Evolutionary conservation across 2,113 vertebrate species (phyloP).

Genomic region (Notarius lentiginosus): DNA sequence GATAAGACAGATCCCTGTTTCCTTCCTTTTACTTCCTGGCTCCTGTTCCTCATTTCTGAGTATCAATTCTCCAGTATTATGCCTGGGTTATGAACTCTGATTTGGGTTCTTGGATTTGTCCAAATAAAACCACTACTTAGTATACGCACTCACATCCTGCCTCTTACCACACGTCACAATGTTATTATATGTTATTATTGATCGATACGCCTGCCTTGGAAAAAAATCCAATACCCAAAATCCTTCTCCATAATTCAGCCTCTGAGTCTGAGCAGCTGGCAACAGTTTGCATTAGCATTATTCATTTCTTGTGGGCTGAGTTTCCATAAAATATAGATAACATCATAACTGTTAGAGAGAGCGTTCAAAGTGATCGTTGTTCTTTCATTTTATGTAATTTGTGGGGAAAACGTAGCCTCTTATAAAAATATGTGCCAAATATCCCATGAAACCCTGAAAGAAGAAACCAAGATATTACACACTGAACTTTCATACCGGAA

Average conservation of each 20-base stretch:
- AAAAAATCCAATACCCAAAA: neutral
- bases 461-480: neutral
- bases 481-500: neutral
- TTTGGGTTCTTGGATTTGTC: neutral
- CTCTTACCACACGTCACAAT: neutral
- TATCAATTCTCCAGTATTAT: neutral
- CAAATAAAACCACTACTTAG: neutral
- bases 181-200: neutral
- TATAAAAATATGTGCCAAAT: conserved; percentile 1
- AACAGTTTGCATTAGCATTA: neutral
- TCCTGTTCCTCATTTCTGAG: neutral
- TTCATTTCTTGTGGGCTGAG: conserved; percentile 1
- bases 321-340: conserved; percentile 24
- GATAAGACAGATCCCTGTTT: neutral
- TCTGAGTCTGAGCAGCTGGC: conserved; percentile 18
- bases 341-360: conserved; percentile 6
- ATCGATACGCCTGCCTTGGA: neutral
- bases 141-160: neutral
- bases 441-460: neutral
- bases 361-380: neutral
- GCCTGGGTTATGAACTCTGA: neutral
- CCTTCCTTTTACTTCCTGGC: neutral
- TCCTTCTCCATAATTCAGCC: neutral
- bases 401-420: neutral
- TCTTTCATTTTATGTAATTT: neutral